Evolutionary conservation across 37 sponge, comb jelly and placozoan genomes (phyloP).

Genomic region (Halichondria panicea): DNA sequence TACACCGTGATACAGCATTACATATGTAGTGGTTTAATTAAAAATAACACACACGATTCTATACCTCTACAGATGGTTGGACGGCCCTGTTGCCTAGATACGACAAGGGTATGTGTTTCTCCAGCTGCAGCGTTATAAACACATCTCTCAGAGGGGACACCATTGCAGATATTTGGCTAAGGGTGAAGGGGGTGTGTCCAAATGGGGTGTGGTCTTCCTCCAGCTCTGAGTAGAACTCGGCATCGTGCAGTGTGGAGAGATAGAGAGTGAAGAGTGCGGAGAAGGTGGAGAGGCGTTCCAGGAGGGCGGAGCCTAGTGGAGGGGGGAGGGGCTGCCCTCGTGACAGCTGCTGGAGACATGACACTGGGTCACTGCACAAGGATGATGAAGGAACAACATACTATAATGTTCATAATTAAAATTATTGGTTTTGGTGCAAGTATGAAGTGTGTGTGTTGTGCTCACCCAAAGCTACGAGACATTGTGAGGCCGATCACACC

Average conservation of each 20-base stretch:
- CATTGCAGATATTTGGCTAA: conserved; percentile 28
- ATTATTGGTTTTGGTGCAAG: background rate
- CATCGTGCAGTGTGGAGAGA: conserved; percentile 73
- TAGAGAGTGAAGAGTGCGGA: conserved; percentile 45
- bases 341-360: conserved; percentile 27
- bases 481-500: conserved; percentile 4
- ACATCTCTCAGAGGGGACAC: conserved; percentile 39
- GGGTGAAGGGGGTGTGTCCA: conserved; percentile 53
- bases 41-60: too few species aligned
- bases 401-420: background rate
- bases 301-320: background rate
- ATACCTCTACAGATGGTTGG: too few species aligned
- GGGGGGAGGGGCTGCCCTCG: conserved; percentile 33
- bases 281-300: conserved; percentile 53
- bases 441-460: background rate
- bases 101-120: conserved; percentile 37
- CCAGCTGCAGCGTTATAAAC: conserved; percentile 43
- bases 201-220: background rate
- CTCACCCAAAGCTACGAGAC: conserved; percentile 22
- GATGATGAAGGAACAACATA: background rate
- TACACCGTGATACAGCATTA: too few species aligned
- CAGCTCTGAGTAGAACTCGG: conserved; percentile 54
- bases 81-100: background rate
- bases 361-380: conserved; percentile 19
- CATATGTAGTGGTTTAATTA: too few species aligned